These are phyloP conservation scores for Anabacerthia variegaticeps DNA, from an alignment of 2,797 vertebrate genomes.

Conservation along the genomic window DNA sequence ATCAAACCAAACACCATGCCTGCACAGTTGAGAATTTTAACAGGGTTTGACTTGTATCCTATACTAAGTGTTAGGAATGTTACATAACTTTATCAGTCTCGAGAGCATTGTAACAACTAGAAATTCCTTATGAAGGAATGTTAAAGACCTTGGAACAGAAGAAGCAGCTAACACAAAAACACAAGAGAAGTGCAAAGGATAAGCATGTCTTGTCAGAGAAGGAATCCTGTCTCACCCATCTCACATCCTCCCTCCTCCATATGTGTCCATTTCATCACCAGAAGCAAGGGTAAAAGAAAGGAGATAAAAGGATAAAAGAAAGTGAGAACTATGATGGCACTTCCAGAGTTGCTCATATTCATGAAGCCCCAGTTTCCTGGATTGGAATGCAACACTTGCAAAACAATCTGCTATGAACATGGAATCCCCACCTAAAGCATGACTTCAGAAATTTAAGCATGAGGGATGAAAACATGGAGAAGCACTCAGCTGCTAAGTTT, in stretches of 20 bases:
- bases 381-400: background rate
- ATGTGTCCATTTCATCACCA: background rate
- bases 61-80: background rate
- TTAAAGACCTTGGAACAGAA: background rate
- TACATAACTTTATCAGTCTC: background rate
- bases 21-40: background rate
- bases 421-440: background rate
- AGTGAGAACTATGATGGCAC: background rate
- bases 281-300: too few relatives aligned
- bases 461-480: background rate
- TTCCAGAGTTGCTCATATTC: background rate
- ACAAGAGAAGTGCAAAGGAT: background rate
- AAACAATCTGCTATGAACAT: background rate
- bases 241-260: background rate
- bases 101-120: background rate
- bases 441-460: background rate
- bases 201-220: background rate
- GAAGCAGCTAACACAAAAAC: background rate
- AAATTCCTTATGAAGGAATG: background rate
- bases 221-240: background rate
- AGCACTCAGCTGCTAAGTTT: background rate
- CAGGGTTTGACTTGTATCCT: background rate
- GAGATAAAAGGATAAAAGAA: background rate
- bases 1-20: background rate
- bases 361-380: background rate